Percentiles rank a stretch among this genome's conserved stretches.
These are phyloP conservation scores for Megaceryle alcyon DNA, from an alignment of 2,797 vertebrate genomes.

Conservation along the genomic window DNA sequence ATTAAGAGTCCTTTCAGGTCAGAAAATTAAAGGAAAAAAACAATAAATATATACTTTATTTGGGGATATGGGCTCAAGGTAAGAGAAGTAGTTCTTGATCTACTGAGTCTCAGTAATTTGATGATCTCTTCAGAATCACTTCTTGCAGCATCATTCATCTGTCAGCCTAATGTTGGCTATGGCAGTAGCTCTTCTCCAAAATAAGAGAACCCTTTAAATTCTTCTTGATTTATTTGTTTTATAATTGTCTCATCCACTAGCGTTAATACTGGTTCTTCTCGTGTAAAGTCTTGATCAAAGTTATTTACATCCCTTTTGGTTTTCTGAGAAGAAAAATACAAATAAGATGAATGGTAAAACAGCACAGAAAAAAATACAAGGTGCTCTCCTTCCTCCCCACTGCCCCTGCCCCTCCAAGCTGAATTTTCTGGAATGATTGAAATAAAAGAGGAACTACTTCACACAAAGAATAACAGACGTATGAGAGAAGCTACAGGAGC, in stretches of 20 bases:
- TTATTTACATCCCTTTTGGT: slow-evolving; percentile 99
- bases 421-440: slow-evolving; percentile 67
- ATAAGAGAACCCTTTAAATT: slow-evolving; percentile 98
- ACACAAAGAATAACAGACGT: slow-evolving; percentile 67
- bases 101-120: slow-evolving; percentile 71
- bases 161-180: slow-evolving; percentile 70
- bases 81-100: slow-evolving; percentile 75
- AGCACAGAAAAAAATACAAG: not conserved
- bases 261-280: slow-evolving; percentile 94
- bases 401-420: not conserved
- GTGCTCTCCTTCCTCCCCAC: not conserved
- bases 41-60: slow-evolving; percentile 82
- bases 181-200: slow-evolving; percentile 89
- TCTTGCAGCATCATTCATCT: slow-evolving; percentile 67
- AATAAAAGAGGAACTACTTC: slow-evolving; percentile 69
- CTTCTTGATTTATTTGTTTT: slow-evolving; percentile 98
- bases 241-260: slow-evolving; percentile 91
- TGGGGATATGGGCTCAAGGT: slow-evolving; percentile 69
- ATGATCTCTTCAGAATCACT: slow-evolving; percentile 67
- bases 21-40: slow-evolving; percentile 59
- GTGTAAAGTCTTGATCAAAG: slow-evolving; percentile 98
- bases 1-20: slow-evolving; percentile 77
- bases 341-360: slow-evolving; percentile 46
- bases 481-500: slow-evolving; percentile 74
- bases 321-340: slow-evolving; percentile 87